Percentiles rank a stretch among this genome's conserved stretches.
These are phyloP conservation scores for Oncorhynchus nerka DNA, from an alignment of 2,113 vertebrate genomes.

Conservation along the genomic window DNA sequence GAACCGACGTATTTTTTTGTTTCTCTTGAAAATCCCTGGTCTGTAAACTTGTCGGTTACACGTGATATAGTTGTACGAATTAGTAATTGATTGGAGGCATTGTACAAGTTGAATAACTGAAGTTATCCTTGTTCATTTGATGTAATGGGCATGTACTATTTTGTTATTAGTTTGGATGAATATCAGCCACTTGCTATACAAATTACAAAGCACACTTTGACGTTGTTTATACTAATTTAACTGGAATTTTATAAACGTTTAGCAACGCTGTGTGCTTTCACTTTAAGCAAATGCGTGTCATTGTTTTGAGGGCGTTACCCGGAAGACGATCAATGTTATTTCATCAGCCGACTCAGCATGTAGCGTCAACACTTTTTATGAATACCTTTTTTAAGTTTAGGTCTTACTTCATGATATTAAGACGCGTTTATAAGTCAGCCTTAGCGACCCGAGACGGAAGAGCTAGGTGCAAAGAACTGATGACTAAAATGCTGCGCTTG, in stretches of 20 bases:
- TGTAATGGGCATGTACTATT: not conserved
- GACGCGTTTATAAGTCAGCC: constrained; percentile 18
- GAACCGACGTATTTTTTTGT: constrained; percentile 39
- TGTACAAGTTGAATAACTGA: not conserved
- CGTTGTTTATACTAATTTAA: not conserved
- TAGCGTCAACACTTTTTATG: constrained; percentile 18
- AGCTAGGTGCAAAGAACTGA: constrained; percentile 68
- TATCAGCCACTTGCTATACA: not conserved
- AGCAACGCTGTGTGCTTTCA: constrained; percentile 1
- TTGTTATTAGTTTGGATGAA: not conserved
- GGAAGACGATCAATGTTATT: constrained; percentile 42
- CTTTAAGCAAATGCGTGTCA: constrained; percentile 50
- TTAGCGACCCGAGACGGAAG: constrained; percentile 1
- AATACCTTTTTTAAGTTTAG: not conserved
- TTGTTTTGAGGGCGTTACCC: constrained; percentile 51
- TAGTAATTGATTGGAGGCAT: not conserved
- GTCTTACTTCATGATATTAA: not conserved
- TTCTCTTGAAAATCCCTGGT: not conserved
- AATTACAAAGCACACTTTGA: not conserved
- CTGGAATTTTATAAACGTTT: not conserved
- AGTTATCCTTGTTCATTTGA: not conserved
- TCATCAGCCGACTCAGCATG: constrained; percentile 35
- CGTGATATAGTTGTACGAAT: constrained; percentile 5
- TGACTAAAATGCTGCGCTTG: constrained; percentile 64
- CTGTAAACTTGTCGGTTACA: not conserved